Evolutionary conservation across 2,888 invertebrate genomes (phyloP), one percentile per base, ranked within the genome.

Genomic region (Hirtodrosophila cameraria): DNA sequence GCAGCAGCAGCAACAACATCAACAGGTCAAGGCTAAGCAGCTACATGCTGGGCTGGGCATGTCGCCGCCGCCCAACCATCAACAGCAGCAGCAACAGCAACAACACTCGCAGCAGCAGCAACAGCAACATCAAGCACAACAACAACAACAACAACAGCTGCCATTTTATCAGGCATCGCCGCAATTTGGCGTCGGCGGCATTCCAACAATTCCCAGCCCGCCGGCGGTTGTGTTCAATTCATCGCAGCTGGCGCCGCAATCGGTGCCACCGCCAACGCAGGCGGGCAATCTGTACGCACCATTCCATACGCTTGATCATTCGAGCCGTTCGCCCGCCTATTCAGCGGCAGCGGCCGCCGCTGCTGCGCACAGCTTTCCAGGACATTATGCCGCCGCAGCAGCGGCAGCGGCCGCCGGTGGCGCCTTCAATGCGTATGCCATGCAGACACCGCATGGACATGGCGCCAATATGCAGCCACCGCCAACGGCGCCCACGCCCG

Each of bases 151-250:
- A 31, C 84, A 78, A 13, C 88, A 86, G 67, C 68, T 86, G 68
- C 84, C 89, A 6, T 90, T 90, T 85, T 96, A 95, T 90, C 94
- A 94, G 91, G 94, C 95, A 83, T 89, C 91, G 58, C 89, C 89
- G 9, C 95, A 95, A 59, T 96, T 95, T 82, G 95, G 95, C 43
- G 94, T 95, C 83, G 95, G 95, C 49, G 94, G 94, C 42, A 94
- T 97, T 88, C 94, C 96, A 13, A 95, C 96, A 20, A 96, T 97
- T 67, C 97, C 97, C 25, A 97, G 96, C 49, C 97, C 97, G 12
- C 95, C 95, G 15, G 95, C 96, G 9, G 89, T 90, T 39, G 95
- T 96, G 50, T 92, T 96, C 60, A 96, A 95, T 87, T 96, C 96
- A 89, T 95, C 96, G 23, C 94, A 96, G 36, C 94, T 94, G 87